Evolutionary conservation across 2,797 vertebrate species (phyloP).

Genomic region (Pristis pectinata): DNA sequence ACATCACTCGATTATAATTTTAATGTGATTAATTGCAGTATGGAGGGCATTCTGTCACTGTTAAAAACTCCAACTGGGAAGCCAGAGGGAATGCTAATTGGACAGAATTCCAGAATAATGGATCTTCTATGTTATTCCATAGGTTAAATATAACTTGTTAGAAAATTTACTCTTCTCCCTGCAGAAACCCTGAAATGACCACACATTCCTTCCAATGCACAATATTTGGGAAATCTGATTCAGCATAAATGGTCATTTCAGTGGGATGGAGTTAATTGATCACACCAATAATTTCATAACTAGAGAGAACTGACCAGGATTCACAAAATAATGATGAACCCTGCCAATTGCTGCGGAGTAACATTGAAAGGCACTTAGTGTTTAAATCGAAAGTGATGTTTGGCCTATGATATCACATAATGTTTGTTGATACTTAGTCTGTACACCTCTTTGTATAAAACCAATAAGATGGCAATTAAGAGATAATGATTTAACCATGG

Average conservation of each 20-base stretch:
- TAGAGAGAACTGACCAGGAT: background rate
- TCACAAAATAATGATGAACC: background rate
- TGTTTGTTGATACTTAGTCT: background rate
- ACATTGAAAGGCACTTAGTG: background rate
- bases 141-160: background rate
- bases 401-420: background rate
- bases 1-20: background rate
- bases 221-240: background rate
- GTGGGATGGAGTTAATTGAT: background rate
- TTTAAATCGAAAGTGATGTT: background rate
- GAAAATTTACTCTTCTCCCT: background rate
- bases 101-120: background rate
- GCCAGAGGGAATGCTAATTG: background rate
- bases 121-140: background rate
- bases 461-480: background rate
- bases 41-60: background rate
- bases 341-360: background rate
- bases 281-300: background rate
- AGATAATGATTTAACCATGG: background rate
- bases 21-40: background rate
- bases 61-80: background rate
- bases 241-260: background rate
- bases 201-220: background rate
- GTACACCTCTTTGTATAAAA: background rate
- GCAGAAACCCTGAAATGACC: background rate